Evolutionary conservation across 2,113 vertebrate species (phyloP).

Genomic region (Todiramphus saurophagus): DNA sequence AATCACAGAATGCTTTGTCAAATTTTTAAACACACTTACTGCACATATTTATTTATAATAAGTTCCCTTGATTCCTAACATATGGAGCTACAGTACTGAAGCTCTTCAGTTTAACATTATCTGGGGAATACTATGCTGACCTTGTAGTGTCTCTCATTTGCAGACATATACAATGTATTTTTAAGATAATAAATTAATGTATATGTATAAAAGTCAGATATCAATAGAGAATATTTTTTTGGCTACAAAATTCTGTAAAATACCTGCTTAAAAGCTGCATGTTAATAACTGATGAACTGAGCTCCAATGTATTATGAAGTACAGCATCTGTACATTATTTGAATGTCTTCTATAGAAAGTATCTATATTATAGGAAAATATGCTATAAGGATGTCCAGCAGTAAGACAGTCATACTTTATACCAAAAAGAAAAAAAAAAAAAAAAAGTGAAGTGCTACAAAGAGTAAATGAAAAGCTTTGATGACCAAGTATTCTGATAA

Average conservation of each 20-base stretch:
- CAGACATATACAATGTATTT: neutral
- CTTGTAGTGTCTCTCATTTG: neutral
- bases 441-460: neutral
- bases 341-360: neutral
- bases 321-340: neutral
- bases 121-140: neutral
- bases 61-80: neutral
- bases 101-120: neutral
- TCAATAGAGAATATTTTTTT: neutral
- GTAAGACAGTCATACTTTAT: neutral
- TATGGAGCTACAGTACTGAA: neutral
- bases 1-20: constrained; percentile 12
- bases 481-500: neutral
- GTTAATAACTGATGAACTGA: neutral
- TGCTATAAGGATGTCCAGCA: neutral
- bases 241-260: neutral
- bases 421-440: neutral
- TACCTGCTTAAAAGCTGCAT: neutral
- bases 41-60: neutral
- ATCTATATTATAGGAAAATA: neutral
- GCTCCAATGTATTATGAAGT: neutral
- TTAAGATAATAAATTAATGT: neutral
- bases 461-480: neutral
- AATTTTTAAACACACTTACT: neutral
- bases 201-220: neutral